Evolutionary conservation across 2,113 vertebrate species (phyloP).

Genomic region (Sinocyclocheilus anophthalmus): DNA sequence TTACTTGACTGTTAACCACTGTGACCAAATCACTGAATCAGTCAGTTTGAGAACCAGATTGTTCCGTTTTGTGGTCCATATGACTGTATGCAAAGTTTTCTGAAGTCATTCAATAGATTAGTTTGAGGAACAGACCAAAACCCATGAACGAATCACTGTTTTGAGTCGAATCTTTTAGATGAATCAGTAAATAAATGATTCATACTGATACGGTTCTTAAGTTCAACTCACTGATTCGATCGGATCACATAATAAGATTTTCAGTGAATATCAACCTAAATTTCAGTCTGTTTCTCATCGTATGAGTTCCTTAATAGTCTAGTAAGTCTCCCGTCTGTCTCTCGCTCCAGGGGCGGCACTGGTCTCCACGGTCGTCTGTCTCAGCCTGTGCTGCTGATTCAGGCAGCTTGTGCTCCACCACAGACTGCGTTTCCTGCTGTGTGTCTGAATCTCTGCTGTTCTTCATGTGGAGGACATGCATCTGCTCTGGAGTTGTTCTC

Average conservation of each 20-base stretch:
- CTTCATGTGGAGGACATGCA: neutral
- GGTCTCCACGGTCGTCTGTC: neutral
- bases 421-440: neutral
- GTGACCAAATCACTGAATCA: too few relatives aligned
- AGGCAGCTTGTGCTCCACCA: neutral
- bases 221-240: neutral
- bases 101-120: neutral
- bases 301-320: neutral
- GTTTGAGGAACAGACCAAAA: neutral
- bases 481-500: neutral
- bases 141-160: neutral
- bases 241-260: neutral
- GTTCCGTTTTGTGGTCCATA: too few relatives aligned
- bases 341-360: neutral
- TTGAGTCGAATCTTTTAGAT: neutral
- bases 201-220: neutral
- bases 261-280: neutral
- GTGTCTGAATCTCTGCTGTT: slow-evolving; percentile 10
- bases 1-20: too few relatives aligned
- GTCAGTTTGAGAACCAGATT: too few relatives aligned
- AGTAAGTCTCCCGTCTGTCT: neutral
- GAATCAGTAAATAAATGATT: neutral
- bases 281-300: neutral
- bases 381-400: neutral
- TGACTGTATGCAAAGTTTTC: too few relatives aligned